Evolutionary conservation across 2,797 vertebrate genomes (phyloP).

Genomic region (Tadarida brasiliensis): DNA sequence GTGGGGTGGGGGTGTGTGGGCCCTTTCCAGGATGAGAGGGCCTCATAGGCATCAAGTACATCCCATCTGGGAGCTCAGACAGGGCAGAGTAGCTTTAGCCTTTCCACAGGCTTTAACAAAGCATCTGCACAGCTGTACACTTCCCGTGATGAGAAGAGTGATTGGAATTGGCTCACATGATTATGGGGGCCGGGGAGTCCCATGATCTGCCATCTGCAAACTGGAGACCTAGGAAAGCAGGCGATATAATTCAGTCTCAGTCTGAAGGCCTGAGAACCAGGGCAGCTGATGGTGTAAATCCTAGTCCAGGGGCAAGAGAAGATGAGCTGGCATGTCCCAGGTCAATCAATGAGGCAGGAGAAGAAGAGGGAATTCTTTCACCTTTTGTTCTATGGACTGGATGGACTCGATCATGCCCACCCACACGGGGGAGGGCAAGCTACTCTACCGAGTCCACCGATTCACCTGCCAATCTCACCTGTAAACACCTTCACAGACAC

Average conservation of each 20-base stretch:
- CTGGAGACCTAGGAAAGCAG: not conserved
- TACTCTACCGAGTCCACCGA: too few species aligned
- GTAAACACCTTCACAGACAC: not conserved
- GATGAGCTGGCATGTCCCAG: not conserved
- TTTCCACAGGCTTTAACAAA: not conserved
- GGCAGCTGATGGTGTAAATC: not conserved
- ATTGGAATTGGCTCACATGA: not conserved
- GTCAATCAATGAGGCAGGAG: not conserved
- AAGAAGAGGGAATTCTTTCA: not conserved
- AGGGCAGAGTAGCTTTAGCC: not conserved
- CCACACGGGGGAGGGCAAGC: not conserved
- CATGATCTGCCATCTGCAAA: not conserved
- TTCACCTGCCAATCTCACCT: not conserved
- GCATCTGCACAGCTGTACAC: not conserved
- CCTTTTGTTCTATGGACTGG: not conserved
- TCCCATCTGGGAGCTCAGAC: not conserved
- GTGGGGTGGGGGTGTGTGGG: not conserved
- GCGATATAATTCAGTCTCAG: not conserved
- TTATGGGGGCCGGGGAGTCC: not conserved
- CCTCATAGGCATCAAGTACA: too few species aligned
- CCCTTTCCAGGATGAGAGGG: not conserved
- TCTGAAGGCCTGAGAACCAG: not conserved
- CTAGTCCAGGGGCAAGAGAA: not conserved
- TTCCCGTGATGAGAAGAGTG: not conserved
- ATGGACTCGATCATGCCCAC: not conserved